Base-by-base conservation (phyloP, 2,113 vertebrate genomes). In the Agapornis roseicollis region DNA sequence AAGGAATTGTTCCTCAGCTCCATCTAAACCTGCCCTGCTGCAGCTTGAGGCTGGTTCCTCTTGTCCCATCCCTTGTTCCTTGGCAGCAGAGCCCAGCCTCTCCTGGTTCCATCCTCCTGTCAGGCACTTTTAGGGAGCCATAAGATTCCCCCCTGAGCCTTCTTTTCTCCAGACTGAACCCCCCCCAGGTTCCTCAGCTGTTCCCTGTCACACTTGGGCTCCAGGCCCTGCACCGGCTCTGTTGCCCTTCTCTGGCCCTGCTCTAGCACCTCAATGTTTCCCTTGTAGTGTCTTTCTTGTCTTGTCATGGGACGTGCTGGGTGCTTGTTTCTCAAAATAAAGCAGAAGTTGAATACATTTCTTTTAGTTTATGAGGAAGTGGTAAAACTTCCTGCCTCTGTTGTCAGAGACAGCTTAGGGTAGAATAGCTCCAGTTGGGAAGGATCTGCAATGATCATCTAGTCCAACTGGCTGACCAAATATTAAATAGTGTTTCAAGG, bases 361-460 rank as follows among this genome's bases (percentile, higher is more conserved):
- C 52, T 19, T 55, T 39, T 31, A 41, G 42, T 28, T 60, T 33
- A 31, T 35, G 39, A 52, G 55, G 17, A 58, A 2, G 0, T 19
- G 12, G 11, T 49, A 5, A 28, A 77, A 25, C 10, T 35, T 41
- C n/a, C 12, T 28, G 35, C 17, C 44, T 10, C 11, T 4, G 1
- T 29, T 55, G 55, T 41, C 24, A 28, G 63, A 31, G 37, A 5
- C 16, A 42, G 35, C 27, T 47, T 52, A 29, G 44, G 72, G 27
- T 29, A 23, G 29, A 35, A 20, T 22, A 33, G 33, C 41, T 63
- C 28, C 24, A 23, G 20, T 35, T 63, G 58, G 44, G 25, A 31
- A 25, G 41, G 44, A 17, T 3, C 24, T 53, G 0, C 3, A 2
- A 14, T 1, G 6, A 17, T n/a, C 10, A 20, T 46, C 17, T 23